phyloP scores from a whole-genome alignment of 2,888 invertebrate genomes.

The Eilema sororculum region DNA sequence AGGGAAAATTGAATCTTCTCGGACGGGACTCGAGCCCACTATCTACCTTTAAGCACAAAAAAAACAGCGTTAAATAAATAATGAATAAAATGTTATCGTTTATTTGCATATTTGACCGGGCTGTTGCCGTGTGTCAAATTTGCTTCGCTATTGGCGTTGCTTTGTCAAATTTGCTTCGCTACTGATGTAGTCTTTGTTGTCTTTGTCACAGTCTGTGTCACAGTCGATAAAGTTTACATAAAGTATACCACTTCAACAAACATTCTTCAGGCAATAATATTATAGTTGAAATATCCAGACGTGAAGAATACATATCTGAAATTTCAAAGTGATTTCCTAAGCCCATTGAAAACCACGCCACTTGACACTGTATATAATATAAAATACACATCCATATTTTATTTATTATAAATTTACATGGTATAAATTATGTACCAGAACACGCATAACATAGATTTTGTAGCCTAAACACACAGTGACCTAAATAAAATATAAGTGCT shows the following conservation, averaged over 20 bases:
- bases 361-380: neutral
- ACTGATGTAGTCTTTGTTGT: neutral
- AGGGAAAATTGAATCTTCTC: too few relatives aligned
- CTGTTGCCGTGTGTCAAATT: neutral
- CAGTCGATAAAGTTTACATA: neutral
- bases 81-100: neutral
- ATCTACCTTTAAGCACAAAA: too few relatives aligned
- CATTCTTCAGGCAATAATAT: neutral
- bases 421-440: neutral
- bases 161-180: neutral
- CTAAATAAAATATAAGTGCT: conserved; percentile 53
- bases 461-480: conserved; percentile 43
- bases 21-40: too few relatives aligned
- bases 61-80: neutral
- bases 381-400: conserved; percentile 8
- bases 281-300: neutral
- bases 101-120: neutral
- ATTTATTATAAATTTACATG: conserved; percentile 20
- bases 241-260: neutral
- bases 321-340: neutral
- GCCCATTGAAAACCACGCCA: neutral
- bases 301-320: neutral
- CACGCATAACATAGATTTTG: conserved; percentile 13
- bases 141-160: neutral
- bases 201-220: too few relatives aligned